A percentile compares a stretch with the other conserved stretches of the same genome.
These are phyloP conservation scores for Drosophila putrida DNA, from an alignment of 2,888 invertebrate genomes.

Conservation along the genomic window DNA sequence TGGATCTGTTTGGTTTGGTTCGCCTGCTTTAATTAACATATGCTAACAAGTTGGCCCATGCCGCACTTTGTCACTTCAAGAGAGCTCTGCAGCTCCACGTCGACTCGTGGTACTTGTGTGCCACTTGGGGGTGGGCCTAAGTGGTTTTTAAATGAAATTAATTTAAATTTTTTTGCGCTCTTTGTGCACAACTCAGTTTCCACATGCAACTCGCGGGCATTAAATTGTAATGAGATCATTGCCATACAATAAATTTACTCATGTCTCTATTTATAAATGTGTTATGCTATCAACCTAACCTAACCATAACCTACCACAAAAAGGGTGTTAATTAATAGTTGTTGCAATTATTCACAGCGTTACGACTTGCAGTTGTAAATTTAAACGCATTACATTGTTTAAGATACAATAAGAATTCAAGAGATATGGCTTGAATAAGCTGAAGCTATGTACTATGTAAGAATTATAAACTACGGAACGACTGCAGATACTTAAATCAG, in stretches of 20 bases:
- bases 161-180: slow-evolving; percentile 72
- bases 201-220: slow-evolving; percentile 49
- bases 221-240: slow-evolving; percentile 79
- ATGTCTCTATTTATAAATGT: slow-evolving; percentile 69
- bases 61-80: slow-evolving; percentile 79
- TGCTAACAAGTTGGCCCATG: slow-evolving; percentile 80
- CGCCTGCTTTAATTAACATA: slow-evolving; percentile 80
- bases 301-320: slow-evolving; percentile 49
- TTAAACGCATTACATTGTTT: not conserved
- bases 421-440: not conserved
- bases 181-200: slow-evolving; percentile 10
- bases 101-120: slow-evolving; percentile 58
- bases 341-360: slow-evolving; percentile 9
- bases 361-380: slow-evolving; percentile 6
- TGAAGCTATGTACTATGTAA: no score
- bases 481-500: not conserved
- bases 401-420: not conserved
- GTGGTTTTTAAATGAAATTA: slow-evolving; percentile 81
- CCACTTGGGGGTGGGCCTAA: slow-evolving; percentile 78
- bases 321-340: slow-evolving; percentile 53
- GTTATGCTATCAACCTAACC: slow-evolving; percentile 54
- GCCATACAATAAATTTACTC: slow-evolving; percentile 74
- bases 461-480: no score
- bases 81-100: slow-evolving; percentile 37
- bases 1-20: slow-evolving; percentile 44